Percentiles rank a stretch among this genome's conserved stretches.
Conservation (phyloP, 2,888 invertebrate genomes). For the Drosophila dives region DNA sequence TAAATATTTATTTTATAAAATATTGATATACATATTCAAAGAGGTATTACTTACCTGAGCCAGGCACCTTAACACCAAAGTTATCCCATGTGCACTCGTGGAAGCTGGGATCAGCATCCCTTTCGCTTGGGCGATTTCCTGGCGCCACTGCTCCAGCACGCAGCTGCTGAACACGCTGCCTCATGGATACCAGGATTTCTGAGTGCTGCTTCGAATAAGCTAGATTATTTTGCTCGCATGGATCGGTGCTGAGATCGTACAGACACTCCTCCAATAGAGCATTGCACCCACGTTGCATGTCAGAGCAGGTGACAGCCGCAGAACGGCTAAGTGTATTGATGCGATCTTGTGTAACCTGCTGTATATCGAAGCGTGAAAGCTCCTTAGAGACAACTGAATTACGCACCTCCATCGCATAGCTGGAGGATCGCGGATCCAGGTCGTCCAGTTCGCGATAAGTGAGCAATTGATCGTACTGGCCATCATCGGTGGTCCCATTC, state of each 20-base stretch:
- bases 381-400: constrained; percentile 67
- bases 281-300: constrained; percentile 67
- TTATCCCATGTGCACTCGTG: constrained; percentile 87
- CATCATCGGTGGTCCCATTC: constrained; percentile 79
- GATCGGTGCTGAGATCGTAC: constrained; percentile 86
- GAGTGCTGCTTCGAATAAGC: constrained; percentile 49
- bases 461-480: constrained; percentile 70
- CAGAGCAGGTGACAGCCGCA: constrained; percentile 61
- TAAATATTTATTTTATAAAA: neutral
- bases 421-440: constrained; percentile 70
- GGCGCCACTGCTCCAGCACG: constrained; percentile 84
- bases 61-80: constrained; percentile 70
- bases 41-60: constrained; percentile 20
- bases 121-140: constrained; percentile 85
- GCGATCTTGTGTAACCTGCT: constrained; percentile 42
- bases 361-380: constrained; percentile 54
- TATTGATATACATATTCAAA: no score
- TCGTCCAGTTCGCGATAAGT: constrained; percentile 64
- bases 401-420: constrained; percentile 66
- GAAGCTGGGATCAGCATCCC: constrained; percentile 85
- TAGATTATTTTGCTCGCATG: constrained; percentile 85
- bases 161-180: constrained; percentile 84
- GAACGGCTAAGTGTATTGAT: constrained; percentile 49
- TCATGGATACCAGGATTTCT: constrained; percentile 76
- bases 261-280: constrained; percentile 85